phyloP scores from a whole-genome alignment of 2,888 invertebrate species.

The Rhyacophila evoluta region DNA sequence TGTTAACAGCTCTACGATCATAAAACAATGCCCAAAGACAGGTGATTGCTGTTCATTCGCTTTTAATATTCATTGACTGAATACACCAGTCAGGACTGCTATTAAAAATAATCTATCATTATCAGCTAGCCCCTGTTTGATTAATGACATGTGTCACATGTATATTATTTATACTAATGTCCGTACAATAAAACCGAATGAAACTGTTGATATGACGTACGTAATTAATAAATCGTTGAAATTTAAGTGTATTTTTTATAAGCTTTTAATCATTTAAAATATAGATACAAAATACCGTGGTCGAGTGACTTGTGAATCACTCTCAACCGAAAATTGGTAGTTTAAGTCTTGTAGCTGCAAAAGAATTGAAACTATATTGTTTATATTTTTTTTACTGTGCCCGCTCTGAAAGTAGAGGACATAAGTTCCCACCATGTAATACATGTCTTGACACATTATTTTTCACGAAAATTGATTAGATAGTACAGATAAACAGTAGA shows the following conservation, averaged over 20 bases:
- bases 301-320: no score
- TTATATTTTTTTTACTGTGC: no score
- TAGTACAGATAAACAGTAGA: no score
- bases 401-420: no score
- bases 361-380: no score
- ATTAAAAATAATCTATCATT: not conserved
- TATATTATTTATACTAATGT: not conserved
- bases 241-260: no score
- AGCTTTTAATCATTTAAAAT: not conserved
- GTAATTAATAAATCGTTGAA: not conserved
- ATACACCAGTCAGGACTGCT: not conserved
- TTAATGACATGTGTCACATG: not conserved
- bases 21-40: not conserved
- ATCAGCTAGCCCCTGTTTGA: not conserved
- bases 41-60: not conserved
- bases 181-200: not conserved
- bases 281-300: no score
- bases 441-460: no score
- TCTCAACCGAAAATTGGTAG: no score
- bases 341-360: no score
- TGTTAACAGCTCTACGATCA: conserved; percentile 26
- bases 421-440: no score
- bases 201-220: not conserved
- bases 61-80: not conserved
- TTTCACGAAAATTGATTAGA: no score